Conservation (phyloP, 2,797 vertebrate species). For the Champsocephalus gunnari region DNA sequence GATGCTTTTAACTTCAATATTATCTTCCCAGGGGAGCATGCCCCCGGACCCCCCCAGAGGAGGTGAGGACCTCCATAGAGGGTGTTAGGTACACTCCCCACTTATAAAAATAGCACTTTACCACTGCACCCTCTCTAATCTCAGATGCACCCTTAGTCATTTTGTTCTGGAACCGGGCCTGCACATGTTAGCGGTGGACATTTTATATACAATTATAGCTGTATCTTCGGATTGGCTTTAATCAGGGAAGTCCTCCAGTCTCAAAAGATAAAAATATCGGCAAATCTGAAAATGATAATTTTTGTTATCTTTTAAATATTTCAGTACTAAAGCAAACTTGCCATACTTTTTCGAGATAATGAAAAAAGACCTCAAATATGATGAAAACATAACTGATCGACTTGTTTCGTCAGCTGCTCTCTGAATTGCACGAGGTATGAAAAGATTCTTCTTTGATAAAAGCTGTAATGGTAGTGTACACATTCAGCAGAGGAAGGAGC, state of each 20-base stretch:
- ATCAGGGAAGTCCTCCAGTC: neutral
- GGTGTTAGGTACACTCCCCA: no score
- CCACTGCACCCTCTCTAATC: no score
- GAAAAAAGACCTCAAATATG: constrained; percentile 18
- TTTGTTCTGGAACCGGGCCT: no score
- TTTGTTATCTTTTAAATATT: constrained; percentile 7
- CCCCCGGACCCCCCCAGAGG: no score
- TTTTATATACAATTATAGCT: constrained; percentile 3
- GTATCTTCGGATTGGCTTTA: neutral
- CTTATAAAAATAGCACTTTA: no score
- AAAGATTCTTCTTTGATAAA: constrained; percentile 20
- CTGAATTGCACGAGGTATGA: constrained; percentile 23
- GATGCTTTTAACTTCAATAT: no score
- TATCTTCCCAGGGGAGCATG: no score
- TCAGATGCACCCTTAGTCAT: no score
- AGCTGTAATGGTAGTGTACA: constrained; percentile 18
- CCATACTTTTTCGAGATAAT: constrained; percentile 1
- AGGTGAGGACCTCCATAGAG: no score
- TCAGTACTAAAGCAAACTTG: neutral
- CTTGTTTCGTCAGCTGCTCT: constrained; percentile 37
- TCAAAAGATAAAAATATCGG: constrained; percentile 6
- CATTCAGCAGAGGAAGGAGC: constrained; percentile 35
- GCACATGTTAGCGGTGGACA: constrained; percentile 14
- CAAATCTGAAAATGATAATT: constrained; percentile 10
- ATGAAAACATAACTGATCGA: constrained; percentile 29